Evolutionary conservation across 2,797 vertebrate species (phyloP).

Genomic region (Paramormyrops hopkinsi): DNA sequence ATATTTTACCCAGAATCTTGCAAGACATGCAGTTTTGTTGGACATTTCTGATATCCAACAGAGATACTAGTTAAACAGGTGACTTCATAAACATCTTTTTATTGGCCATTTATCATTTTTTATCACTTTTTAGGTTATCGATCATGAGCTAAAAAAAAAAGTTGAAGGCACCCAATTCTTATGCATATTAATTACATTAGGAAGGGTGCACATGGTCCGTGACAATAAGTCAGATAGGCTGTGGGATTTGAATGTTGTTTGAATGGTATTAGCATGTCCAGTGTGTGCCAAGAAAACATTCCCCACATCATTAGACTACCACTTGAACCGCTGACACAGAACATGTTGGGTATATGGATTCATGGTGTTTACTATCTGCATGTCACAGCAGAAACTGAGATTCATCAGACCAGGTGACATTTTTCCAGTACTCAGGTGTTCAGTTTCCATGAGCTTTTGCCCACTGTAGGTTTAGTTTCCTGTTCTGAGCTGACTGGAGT

Average conservation of each 20-base stretch:
- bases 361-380: neutral
- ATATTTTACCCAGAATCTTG: neutral
- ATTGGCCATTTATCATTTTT: neutral
- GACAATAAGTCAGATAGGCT: neutral
- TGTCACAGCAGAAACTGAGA: neutral
- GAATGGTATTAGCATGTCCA: neutral
- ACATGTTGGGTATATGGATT: neutral
- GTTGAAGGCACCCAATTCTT: neutral
- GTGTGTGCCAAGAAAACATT: neutral
- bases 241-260: neutral
- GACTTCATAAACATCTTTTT: neutral
- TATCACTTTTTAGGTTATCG: neutral
- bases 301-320: neutral
- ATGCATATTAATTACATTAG: neutral
- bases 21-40: neutral
- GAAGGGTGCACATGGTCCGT: neutral
- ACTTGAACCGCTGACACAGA: neutral
- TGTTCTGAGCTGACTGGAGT: neutral
- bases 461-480: neutral
- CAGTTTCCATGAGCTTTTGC: neutral
- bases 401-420: neutral
- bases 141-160: neutral
- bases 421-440: neutral
- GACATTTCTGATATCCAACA: too few relatives aligned
- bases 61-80: neutral